These are phyloP conservation scores for Ursus arctos DNA, from an alignment of 2,113 vertebrate species.

Conservation along the genomic window DNA sequence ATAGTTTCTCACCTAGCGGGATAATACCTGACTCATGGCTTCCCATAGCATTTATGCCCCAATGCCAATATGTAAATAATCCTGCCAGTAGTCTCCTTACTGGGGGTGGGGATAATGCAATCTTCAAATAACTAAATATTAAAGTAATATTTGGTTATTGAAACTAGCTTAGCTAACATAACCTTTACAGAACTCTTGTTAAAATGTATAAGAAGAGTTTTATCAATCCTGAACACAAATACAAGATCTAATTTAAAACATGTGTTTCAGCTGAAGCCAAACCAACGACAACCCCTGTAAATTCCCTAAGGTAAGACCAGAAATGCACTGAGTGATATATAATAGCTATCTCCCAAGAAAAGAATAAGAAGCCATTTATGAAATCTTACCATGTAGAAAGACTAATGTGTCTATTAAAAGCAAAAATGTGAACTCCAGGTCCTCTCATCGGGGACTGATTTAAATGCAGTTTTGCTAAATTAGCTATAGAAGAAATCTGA, in stretches of 20 bases:
- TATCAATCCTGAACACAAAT: slow-evolving; percentile 68
- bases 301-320: slow-evolving; percentile 85
- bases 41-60: background rate
- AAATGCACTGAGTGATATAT: slow-evolving; percentile 79
- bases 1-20: background rate
- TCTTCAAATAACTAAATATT: slow-evolving; percentile 22
- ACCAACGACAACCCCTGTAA: slow-evolving; percentile 49
- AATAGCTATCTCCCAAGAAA: slow-evolving; percentile 81
- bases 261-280: slow-evolving; percentile 72
- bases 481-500: slow-evolving; percentile 82
- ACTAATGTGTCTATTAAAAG: slow-evolving; percentile 89
- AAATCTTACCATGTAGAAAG: slow-evolving; percentile 85
- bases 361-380: slow-evolving; percentile 83
- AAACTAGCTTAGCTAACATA: slow-evolving; percentile 67
- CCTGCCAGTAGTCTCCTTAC: background rate
- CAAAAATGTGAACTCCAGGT: slow-evolving; percentile 86
- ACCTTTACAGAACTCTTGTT: slow-evolving; percentile 57
- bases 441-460: slow-evolving; percentile 87
- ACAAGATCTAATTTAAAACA: slow-evolving; percentile 75
- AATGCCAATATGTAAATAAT: background rate
- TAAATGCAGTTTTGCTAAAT: slow-evolving; percentile 88
- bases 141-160: slow-evolving; percentile 66
- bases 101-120: background rate
- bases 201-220: slow-evolving; percentile 57
- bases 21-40: background rate